Conservation (phyloP, 1,140 invertebrate genomes). For the Anoplophora glabripennis region DNA sequence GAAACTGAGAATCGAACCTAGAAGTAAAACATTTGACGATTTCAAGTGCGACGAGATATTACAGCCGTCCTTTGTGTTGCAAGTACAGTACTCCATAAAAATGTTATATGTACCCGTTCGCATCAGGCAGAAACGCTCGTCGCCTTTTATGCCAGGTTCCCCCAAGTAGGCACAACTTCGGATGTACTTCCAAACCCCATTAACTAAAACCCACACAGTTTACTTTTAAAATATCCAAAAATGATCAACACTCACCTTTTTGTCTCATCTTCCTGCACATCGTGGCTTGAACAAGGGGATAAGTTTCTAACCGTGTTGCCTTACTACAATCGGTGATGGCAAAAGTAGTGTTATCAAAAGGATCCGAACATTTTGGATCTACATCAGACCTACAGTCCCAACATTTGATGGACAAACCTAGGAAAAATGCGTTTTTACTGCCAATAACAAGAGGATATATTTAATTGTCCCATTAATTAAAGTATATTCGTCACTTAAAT, state of each 20-base stretch:
- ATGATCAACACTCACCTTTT: constrained; percentile 64
- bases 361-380: constrained; percentile 89
- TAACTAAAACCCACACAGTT: constrained; percentile 58
- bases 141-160: constrained; percentile 83
- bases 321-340: constrained; percentile 82
- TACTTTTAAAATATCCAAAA: background rate
- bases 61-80: constrained; percentile 89
- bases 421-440: constrained; percentile 1
- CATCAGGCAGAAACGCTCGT: constrained; percentile 88
- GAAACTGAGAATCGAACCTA: background rate
- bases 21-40: constrained; percentile 23
- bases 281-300: constrained; percentile 67
- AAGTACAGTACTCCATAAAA: constrained; percentile 91
- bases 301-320: constrained; percentile 61
- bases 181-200: constrained; percentile 88
- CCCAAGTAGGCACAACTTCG: constrained; percentile 86
- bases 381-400: constrained; percentile 86
- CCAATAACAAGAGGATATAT: background rate
- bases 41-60: constrained; percentile 57
- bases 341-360: constrained; percentile 86
- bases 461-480: background rate
- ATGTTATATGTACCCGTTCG: constrained; percentile 89
- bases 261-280: constrained; percentile 93
- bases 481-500: background rate
- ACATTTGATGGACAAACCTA: constrained; percentile 69